Base-by-base conservation (phyloP, 2,797 vertebrate genomes). In the Chiroxiphia lanceolata region DNA sequence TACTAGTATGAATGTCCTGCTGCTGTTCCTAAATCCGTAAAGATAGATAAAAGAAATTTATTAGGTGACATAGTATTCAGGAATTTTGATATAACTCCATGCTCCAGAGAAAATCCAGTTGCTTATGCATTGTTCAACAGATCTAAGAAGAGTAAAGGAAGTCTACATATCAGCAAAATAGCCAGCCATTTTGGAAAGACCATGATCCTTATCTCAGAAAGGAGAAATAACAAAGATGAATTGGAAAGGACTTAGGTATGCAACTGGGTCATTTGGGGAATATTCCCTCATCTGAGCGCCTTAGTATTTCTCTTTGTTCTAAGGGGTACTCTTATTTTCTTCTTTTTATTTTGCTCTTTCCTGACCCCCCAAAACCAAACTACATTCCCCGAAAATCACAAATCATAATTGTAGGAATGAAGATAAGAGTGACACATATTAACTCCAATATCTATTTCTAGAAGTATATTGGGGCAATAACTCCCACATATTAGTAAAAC, bases 361-460 rank as follows among this genome's bases (percentile, higher is more conserved):
- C 8, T 13, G 6, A 45, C 1, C 1, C 7, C 9, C 7, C 40
- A 40, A 36, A 31, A 0, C n/a, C 15, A 23, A 45, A 4, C 8
- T 70, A 17, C 13, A n/a, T 77, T 88, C 31, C 64, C 40, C 27
- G 38, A 63, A 65, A 15, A 68, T 57, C 60, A 44, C 18, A 31
- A 15, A 50, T 50, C 5, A 9, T 63, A 74, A 77, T 40, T 40
- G 12, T 36, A 76, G 13, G 15, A 91, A 63, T 38, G n/a, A 87
- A 48, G 26, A 72, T 42, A 64, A 34, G 22, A 69, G 22, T 54
- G n/a, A 70, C 45, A 74, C 2, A 45, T 7, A 60, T 77, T 70
- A 83, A 33, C 18, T 71, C n/a, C n/a, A 38, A 61, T 84, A 87
- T 42, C 84, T 65, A 29, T 89, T 42, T 57, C 34, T 50, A 61